Base-by-base conservation (phyloP, 2,797 vertebrate species). In the Coccyzus lansbergi region DNA sequence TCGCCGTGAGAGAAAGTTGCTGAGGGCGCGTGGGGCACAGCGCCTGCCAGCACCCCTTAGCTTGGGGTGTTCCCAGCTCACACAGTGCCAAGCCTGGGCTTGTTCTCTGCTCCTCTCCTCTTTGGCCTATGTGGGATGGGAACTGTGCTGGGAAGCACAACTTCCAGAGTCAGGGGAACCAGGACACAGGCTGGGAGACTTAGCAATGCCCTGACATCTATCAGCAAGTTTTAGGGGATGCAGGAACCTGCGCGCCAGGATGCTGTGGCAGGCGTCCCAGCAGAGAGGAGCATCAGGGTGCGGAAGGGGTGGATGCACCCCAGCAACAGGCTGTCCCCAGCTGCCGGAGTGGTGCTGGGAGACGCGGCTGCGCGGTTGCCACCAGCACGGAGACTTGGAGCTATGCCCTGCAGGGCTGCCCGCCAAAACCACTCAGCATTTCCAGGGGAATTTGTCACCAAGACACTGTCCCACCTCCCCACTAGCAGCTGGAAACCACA, bases 71-170 rank as follows among this genome's bases (percentile, higher is more conserved):
- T 56, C 44, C 80, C 52, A 51, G 59, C 31, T 65, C 12, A 4
- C 38, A 12, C 9, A 36, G 40, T 12, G 3, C 51, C 0, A 1
- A 82, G 28, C 18, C 33, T 34, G 65, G 58, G 51, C 16, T 16
- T 29, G 15, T 72, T 40, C 51, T 82, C 63, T 40, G 22, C 22
- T 24, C 22, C 38, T 34, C 26, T 70, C 29, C n/a, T 81, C 33
- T 79, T 53, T 3, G 2, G 24, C n/a, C 38, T 5, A 4, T 0
- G 0, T 55, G 59, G n/a, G 44, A 75, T 0, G 0, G 46, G n/a
- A 13, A 6, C 21, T 69, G 46, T 2, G 56, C 22, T 1, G 1
- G 49, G 33, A 53, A 62, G 51, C 9, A 62, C 20, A 38, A n/a
- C 4, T 15, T 16, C 4, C 14, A 26, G 12, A 33, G 24, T 4